These are phyloP conservation scores for Xestoiulus laeticollis DNA, from an alignment of 2,888 invertebrate genomes.

Conservation along the genomic window DNA sequence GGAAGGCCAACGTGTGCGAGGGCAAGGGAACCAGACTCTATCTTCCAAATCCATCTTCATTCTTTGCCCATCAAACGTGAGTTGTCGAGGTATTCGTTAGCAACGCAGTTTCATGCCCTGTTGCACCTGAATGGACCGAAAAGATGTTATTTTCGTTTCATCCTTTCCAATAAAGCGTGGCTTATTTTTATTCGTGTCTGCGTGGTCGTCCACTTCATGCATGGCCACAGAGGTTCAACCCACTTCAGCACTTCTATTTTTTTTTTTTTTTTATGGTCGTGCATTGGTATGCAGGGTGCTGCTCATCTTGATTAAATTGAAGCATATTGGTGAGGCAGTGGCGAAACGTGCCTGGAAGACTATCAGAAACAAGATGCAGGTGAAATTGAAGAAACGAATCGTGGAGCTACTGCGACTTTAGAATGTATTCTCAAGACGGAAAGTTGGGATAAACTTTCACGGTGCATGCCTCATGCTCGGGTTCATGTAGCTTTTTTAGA, in stretches of 20 bases:
- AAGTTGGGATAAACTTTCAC: no score
- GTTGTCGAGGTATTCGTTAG: not conserved
- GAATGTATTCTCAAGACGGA: no score
- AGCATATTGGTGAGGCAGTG: not conserved
- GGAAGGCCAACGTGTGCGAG: not conserved
- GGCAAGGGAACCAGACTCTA: not conserved
- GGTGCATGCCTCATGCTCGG: no score
- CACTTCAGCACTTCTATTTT: not conserved
- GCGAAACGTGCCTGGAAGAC: not conserved
- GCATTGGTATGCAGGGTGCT: not conserved
- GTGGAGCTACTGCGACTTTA: not conserved
- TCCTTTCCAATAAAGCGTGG: conserved; percentile 15
- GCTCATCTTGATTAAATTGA: not conserved
- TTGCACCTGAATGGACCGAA: conserved; percentile 37
- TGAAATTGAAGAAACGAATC: not conserved
- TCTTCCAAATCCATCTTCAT: not conserved
- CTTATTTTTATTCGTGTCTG: conserved; percentile 1
- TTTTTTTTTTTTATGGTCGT: not conserved
- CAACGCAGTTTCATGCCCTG: conserved; percentile 11
- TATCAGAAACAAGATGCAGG: not conserved
- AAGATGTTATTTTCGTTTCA: conserved; percentile 37
- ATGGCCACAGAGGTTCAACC: not conserved
- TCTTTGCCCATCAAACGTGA: not conserved
- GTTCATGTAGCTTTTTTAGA: no score
- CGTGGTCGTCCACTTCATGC: not conserved